Evolutionary conservation across 2,797 vertebrate genomes (phyloP), one percentile per base, ranked within the genome.

Genomic region (Silurus lanzhouensis): DNA sequence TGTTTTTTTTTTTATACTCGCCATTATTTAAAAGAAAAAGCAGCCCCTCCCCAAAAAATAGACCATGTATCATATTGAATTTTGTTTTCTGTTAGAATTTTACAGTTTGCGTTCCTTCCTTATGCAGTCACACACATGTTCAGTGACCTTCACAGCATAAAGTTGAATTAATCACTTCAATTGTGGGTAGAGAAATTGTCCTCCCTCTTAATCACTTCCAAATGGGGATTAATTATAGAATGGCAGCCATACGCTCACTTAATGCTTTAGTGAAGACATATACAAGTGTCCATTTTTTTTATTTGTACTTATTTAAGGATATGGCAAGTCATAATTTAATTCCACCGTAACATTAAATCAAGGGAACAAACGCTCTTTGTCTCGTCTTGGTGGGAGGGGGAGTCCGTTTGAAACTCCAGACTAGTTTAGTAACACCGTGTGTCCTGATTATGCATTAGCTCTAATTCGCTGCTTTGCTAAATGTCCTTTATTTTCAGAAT

Each of bases 151-250:
- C 94, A 94, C 92, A 92, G 93, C 91, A 91, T 90, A 93, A 91
- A 94, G 92, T 92, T 94, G 93, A 93, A 95, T 95, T 94, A 94
- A 92, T 93, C 85, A 86, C 93, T 93, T 88, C 90, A 88, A 91
- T 88, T 90, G 87, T 75, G 84, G 46, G 83, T 81, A 77, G 71
- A 87, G 91, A 91, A 91, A 93, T 91, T 91, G 91, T 94, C 93
- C 92, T 94, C 93, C 93, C 91, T 90, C 91, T 93, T 94, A 95
- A 95, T 95, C 93, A 93, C 92, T 92, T 93, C 89, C 92, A 93
- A 95, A 95, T 92, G 90, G 94, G 94, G 94, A 96, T 95, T 95
- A 93, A 95, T 95, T 92, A 91, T 86, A 52, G 88, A 91, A 92
- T 93, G 90, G 90, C 91, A 87, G 86, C 86, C 70, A 86, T 71